phyloP scores from a whole-genome alignment of 1,140 invertebrate genomes.

The Dreissena polymorpha region DNA sequence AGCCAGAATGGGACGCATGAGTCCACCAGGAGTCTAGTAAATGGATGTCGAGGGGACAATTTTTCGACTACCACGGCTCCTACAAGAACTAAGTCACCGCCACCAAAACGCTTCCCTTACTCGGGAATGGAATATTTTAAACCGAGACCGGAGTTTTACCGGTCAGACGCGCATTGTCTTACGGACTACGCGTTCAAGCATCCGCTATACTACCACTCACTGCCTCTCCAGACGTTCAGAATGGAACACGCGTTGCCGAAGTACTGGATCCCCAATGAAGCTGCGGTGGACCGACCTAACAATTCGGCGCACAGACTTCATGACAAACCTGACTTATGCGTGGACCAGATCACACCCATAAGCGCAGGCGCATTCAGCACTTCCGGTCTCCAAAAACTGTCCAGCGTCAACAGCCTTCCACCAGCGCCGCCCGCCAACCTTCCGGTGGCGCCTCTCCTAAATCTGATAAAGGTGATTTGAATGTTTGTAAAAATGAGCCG shows the following conservation, averaged over 20 bases:
- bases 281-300: neutral
- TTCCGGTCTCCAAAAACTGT: constrained; percentile 36
- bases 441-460: constrained; percentile 15
- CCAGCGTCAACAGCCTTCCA: neutral
- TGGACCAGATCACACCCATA: neutral
- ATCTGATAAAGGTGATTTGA: constrained; percentile 32
- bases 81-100: no score
- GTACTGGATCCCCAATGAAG: neutral
- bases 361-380: constrained; percentile 28
- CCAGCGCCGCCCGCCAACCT: constrained; percentile 9
- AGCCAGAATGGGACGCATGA: no score
- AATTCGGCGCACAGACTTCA: neutral
- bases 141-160: no score
- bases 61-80: no score
- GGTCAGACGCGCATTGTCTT: no score
- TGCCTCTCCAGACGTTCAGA: neutral
- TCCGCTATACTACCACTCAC: neutral
- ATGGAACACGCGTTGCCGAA: neutral
- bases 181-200: no score
- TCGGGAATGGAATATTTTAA: no score
- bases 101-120: no score
- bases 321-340: neutral
- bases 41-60: no score
- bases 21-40: no score
- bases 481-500: neutral